Base-by-base conservation (phyloP, 2,113 vertebrate species). In the Astatoreochromis straeleni region DNA sequence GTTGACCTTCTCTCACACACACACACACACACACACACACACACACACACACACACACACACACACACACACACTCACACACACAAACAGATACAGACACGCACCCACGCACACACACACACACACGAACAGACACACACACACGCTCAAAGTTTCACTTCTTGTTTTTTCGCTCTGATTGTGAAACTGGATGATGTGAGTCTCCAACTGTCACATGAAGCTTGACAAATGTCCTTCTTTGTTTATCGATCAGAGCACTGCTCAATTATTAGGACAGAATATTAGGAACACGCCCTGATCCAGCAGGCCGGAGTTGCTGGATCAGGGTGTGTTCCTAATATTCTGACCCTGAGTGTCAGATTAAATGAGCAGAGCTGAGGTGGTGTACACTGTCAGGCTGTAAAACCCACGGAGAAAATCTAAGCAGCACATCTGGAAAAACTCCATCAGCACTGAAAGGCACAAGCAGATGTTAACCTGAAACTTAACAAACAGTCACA, bases 111-210 rank as follows among this genome's bases (percentile, higher is more conserved):
- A n/a, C 4, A 19, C 16, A 4, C 47, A 3, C 26, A 49, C 53
- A 51, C 29, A 68, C 16, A 40, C n/a, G 2, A 4, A 2, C 14
- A 4, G 7, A 17, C 4, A 47, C 33, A 58, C 65, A 55, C 51
- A 63, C 40, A 60, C 31, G 40, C 29, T 55, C 87, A 24, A 12
- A 24, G 80, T 93, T 89, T 90, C 92, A 93, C 82, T 93, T 94
- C 93, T 70, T 33, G 19, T 85, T 90, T 85, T 31, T 31, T 14
- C 1, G 8, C n/a, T 75, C 29, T 49, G 85, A 51, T 92, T 89
- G 85, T 84, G 88, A 88, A 94, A 92, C 54, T n/a, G 19, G 0
- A 57, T 86, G 75, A 86, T 7, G 12, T 35, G 31, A 54, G 29
- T 42, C 24, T 73, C 58, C 24, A 87, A 83, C 85, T 80, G 86